These are phyloP conservation scores for Symphodus melops DNA, from an alignment of 2,113 vertebrate species.

Conservation along the genomic window DNA sequence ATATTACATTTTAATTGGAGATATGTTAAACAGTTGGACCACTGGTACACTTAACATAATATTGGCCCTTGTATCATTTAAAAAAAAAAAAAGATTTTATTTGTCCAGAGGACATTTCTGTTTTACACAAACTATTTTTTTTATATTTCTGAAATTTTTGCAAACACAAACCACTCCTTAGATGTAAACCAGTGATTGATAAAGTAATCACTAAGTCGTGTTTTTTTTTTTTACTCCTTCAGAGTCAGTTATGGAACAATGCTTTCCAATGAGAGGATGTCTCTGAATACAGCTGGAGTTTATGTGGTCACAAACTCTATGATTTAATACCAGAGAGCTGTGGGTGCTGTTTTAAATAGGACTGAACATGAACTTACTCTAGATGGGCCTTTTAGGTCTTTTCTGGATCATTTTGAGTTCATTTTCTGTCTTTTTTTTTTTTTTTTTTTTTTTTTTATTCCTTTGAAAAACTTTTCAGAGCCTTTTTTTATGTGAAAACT, in stretches of 20 bases:
- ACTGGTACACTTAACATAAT: neutral
- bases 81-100: neutral
- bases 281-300: neutral
- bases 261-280: neutral
- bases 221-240: neutral
- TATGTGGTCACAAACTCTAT: neutral
- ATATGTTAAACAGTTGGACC: neutral
- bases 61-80: neutral
- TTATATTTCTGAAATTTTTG: neutral
- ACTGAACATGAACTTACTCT: constrained; percentile 52
- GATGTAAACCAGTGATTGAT: neutral
- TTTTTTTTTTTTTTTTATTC: constrained; percentile 9
- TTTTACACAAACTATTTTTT: too few relatives aligned
- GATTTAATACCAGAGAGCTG: constrained; percentile 5
- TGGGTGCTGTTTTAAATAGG: constrained; percentile 36
- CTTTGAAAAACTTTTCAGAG: constrained; percentile 34
- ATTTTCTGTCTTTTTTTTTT: too few relatives aligned
- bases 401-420: constrained; percentile 34
- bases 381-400: constrained; percentile 46
- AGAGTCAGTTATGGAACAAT: neutral
- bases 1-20: constrained; percentile 23
- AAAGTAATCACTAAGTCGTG: neutral
- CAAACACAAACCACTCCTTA: neutral
- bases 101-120: neutral
- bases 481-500: constrained; percentile 44